phyloP scores from a whole-genome alignment of 2,113 vertebrate genomes.

The Ciconia stormi region DNA sequence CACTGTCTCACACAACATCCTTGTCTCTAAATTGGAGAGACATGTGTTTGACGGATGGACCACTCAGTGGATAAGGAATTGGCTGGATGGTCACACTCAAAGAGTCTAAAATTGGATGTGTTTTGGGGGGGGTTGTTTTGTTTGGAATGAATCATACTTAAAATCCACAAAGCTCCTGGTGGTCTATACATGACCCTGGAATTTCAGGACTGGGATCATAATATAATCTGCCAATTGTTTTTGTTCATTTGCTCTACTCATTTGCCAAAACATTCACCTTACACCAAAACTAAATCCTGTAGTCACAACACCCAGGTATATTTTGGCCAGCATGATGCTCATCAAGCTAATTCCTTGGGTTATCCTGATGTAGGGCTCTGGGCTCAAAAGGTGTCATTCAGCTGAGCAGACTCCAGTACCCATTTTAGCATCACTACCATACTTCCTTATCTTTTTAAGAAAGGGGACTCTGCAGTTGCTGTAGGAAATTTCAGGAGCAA shows the following conservation, averaged over 20 bases:
- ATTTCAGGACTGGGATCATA: background rate
- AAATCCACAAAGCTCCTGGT: background rate
- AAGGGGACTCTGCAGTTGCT: background rate
- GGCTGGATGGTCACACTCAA: no score
- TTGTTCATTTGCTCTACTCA: background rate
- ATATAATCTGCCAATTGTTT: background rate
- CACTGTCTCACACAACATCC: background rate
- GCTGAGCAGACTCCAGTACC: background rate
- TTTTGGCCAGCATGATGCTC: background rate
- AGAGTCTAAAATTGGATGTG: background rate
- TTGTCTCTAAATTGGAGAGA: background rate
- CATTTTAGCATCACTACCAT: background rate
- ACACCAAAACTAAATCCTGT: background rate
- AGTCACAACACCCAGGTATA: background rate
- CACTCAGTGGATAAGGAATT: no score
- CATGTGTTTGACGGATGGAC: background rate
- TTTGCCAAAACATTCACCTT: background rate
- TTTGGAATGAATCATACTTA: background rate
- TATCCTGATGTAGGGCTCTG: background rate
- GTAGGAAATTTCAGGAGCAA: background rate
- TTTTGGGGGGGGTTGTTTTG: rapidly evolving
- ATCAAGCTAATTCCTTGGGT: background rate
- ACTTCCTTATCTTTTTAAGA: background rate
- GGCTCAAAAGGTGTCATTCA: background rate
- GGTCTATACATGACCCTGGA: background rate